phyloP scores from a whole-genome alignment of 2,888 invertebrate genomes.

The Pocota personata region DNA sequence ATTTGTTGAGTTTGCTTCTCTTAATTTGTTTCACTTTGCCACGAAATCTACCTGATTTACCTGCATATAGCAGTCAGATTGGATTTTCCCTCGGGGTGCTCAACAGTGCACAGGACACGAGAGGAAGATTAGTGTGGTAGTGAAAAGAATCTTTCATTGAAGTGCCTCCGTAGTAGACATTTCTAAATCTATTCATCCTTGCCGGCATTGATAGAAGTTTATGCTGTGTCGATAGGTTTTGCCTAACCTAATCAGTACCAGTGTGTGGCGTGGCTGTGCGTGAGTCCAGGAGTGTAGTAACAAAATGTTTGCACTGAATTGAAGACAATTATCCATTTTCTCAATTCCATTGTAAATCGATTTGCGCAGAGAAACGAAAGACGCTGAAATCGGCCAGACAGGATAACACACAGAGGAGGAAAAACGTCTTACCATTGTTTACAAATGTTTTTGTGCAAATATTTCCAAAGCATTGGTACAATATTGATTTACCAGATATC shows the following conservation, averaged over 20 bases:
- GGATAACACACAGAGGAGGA: too few relatives aligned
- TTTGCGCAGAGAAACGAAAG: conserved; percentile 34
- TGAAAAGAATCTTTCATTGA: conserved; percentile 49
- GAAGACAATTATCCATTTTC: conserved; percentile 64
- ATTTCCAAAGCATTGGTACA: conserved; percentile 70
- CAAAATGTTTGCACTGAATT: conserved; percentile 54
- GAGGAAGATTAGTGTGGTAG: conserved; percentile 44
- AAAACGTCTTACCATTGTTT: conserved; percentile 72
- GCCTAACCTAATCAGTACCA: conserved; percentile 71
- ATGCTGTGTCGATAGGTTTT: conserved; percentile 60
- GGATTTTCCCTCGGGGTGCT: conserved; percentile 35
- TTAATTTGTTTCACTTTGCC: conserved; percentile 61
- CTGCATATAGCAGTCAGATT: conserved; percentile 31
- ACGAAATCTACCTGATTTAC: conserved; percentile 40
- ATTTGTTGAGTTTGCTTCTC: conserved; percentile 70
- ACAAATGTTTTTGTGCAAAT: conserved; percentile 73
- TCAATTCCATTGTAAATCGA: conserved; percentile 58
- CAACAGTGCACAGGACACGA: conserved; percentile 38
- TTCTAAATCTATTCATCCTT: conserved; percentile 43
- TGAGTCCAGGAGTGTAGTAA: conserved; percentile 26
- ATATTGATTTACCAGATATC: conserved; percentile 66
- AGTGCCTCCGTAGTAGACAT: conserved; percentile 64
- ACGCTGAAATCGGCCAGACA: too few relatives aligned
- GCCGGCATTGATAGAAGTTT: conserved; percentile 31
- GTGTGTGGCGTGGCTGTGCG: conserved; percentile 57